phyloP scores from a whole-genome alignment of 2,888 invertebrate genomes.

The Synanthedon vespiformis region DNA sequence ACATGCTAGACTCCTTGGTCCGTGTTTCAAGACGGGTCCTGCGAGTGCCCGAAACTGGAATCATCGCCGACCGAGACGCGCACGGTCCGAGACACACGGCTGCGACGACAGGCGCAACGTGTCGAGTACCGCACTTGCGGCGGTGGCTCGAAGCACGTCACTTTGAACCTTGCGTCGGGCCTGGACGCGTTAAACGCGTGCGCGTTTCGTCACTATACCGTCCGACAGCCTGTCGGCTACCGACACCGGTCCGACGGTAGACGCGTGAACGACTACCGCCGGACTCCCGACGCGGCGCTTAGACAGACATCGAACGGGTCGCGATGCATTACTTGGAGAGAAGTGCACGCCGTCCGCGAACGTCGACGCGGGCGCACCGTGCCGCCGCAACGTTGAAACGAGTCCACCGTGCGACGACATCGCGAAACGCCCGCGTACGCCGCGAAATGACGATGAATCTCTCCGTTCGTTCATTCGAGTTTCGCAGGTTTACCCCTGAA shows the following conservation, averaged over 20 bases:
- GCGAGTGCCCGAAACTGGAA: neutral
- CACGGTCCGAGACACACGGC: too few relatives aligned
- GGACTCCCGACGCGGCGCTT: neutral
- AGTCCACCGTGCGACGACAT: neutral
- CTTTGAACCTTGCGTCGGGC: too few relatives aligned
- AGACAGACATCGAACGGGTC: neutral
- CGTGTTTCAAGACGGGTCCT: neutral
- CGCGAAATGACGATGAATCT: neutral
- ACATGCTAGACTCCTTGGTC: slow-evolving; percentile 20
- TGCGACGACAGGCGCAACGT: too few relatives aligned
- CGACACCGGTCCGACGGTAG: too few relatives aligned
- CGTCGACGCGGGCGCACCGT: neutral
- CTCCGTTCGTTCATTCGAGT: neutral
- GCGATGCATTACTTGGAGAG: neutral
- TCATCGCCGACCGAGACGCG: neutral
- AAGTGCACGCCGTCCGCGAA: neutral
- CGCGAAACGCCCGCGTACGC: neutral
- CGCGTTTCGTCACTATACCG: too few relatives aligned
- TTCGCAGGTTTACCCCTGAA: neutral
- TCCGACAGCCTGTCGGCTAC: too few relatives aligned
- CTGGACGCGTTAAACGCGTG: too few relatives aligned
- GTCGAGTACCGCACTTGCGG: too few relatives aligned
- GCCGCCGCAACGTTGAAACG: neutral
- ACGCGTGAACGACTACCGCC: neutral
- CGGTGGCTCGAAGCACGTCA: too few relatives aligned